These are phyloP conservation scores for Gandaritis pyraliata DNA, from an alignment of 2,888 invertebrate genomes.

Conservation along the genomic window DNA sequence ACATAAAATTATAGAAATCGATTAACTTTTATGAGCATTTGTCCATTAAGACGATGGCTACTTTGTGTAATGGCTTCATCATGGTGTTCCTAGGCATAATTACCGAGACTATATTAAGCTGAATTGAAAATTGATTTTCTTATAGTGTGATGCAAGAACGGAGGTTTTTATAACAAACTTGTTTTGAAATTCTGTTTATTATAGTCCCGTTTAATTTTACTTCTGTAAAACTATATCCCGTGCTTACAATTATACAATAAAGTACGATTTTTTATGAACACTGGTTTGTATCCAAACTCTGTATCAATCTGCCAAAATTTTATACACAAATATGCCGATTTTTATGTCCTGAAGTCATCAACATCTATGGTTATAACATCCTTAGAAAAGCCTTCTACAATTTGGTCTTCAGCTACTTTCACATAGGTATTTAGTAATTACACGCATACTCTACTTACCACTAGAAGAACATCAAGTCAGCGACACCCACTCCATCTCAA, in stretches of 20 bases:
- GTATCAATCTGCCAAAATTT: no score
- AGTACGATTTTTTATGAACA: no score
- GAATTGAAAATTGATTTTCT: conserved; percentile 46
- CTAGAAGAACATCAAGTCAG: conserved; percentile 32
- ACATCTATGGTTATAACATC: no score
- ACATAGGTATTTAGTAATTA: not conserved
- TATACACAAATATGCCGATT: no score
- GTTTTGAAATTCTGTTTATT: no score
- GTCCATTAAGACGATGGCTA: conserved; percentile 74
- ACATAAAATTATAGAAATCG: conserved; percentile 56
- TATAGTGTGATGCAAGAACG: conserved; percentile 18
- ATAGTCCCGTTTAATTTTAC: no score
- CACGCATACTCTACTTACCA: conserved; percentile 8
- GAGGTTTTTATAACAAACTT: conserved; percentile 8
- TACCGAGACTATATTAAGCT: conserved; percentile 46
- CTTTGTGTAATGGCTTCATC: conserved; percentile 71
- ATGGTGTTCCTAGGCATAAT: conserved; percentile 58
- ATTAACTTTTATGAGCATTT: conserved; percentile 79
- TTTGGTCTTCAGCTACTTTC: no score
- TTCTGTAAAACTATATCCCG: no score
- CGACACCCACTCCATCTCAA: conserved; percentile 40
- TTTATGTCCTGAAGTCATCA: no score
- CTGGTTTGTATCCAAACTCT: no score
- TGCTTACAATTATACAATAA: no score
- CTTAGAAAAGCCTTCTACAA: no score